phyloP scores from a whole-genome alignment of 2,113 vertebrate genomes.

The Hippotragus niger region DNA sequence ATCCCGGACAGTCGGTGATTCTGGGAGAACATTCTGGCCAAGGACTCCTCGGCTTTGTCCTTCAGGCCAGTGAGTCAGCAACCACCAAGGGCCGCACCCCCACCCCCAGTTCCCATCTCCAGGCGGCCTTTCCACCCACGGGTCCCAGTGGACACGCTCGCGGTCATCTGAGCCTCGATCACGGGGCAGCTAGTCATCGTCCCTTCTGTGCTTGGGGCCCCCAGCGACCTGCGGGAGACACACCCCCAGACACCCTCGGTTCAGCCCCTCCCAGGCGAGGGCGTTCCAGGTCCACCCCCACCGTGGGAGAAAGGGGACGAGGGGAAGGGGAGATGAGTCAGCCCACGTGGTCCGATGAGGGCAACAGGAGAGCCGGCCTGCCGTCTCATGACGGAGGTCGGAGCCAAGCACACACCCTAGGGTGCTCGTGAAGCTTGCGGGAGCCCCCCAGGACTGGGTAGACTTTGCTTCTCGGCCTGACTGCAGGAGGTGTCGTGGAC shows the following conservation, averaged over 20 bases:
- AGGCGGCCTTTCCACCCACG: background rate
- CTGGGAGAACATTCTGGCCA: background rate
- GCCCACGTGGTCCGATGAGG: fast-evolving
- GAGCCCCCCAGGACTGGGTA: background rate
- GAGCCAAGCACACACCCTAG: background rate
- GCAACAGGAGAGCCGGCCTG: background rate
- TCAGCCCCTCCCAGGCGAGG: background rate
- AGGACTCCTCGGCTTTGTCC: background rate
- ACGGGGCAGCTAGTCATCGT: conserved; percentile 36
- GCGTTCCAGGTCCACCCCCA: background rate
- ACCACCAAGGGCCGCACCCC: background rate
- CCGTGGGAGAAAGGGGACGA: background rate
- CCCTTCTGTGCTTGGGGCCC: conserved; percentile 55
- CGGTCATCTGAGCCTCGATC: conserved; percentile 5
- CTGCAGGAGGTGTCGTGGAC: background rate
- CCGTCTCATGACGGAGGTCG: background rate
- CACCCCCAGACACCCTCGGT: background rate
- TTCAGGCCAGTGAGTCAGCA: conserved; percentile 22
- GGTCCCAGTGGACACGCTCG: background rate
- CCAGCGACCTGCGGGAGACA: conserved; percentile 37
- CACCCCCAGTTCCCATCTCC: background rate
- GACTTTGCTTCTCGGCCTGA: background rate
- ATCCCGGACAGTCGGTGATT: background rate
- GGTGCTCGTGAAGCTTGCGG: background rate
- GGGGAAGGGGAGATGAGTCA: conserved; percentile 9